These are phyloP conservation scores for Sebastes baramenuke DNA, from an alignment of 2,797 vertebrate species.

Conservation along the genomic window DNA sequence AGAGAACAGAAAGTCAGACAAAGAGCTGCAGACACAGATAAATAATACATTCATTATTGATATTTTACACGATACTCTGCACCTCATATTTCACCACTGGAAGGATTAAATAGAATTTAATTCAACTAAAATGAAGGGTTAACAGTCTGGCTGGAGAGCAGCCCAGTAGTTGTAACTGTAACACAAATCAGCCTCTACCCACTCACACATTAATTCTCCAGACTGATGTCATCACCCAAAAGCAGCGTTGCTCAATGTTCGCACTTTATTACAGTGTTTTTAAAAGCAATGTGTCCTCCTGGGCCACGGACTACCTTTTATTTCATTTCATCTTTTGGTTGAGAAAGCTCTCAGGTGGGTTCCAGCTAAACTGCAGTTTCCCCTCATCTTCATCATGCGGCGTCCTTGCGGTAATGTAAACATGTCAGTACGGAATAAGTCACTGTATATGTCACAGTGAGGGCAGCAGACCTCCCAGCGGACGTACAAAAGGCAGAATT, in stretches of 20 bases:
- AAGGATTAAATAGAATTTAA: neutral
- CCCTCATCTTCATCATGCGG: neutral
- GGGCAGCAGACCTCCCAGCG: constrained; percentile 17
- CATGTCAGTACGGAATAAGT: neutral
- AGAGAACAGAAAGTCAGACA: neutral
- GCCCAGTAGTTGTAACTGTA: neutral
- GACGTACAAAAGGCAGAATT: constrained; percentile 11
- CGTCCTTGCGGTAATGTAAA: constrained; percentile 13
- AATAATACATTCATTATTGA: neutral
- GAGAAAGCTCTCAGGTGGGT: neutral
- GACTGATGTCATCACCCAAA: neutral
- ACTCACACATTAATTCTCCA: neutral
- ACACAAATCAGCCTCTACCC: neutral
- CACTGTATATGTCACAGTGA: constrained; percentile 1
- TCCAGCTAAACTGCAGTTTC: neutral
- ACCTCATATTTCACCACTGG: neutral
- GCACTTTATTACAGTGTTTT: neutral
- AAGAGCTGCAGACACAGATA: neutral
- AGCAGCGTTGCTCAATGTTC: neutral
- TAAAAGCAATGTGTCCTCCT: neutral
- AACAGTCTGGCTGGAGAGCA: neutral
- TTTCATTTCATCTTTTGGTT: neutral
- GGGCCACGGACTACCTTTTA: neutral
- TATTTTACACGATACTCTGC: neutral
- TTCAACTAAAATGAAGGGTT: neutral